These are phyloP conservation scores for Heliconius cydno DNA, from an alignment of 2,888 invertebrate species.

Conservation along the genomic window DNA sequence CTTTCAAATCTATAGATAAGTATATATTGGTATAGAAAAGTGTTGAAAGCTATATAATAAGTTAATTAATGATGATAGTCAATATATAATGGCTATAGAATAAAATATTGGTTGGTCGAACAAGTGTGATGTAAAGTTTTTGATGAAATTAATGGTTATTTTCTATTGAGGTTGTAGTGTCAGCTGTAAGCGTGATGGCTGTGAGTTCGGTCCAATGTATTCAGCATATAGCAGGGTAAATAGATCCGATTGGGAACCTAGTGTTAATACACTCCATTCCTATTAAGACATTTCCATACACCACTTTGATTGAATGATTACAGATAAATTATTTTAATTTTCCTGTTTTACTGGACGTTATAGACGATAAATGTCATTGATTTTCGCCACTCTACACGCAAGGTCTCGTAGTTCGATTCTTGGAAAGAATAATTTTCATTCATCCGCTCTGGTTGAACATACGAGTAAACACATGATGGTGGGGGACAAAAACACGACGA, in stretches of 20 bases:
- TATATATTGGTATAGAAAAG: constrained; percentile 1
- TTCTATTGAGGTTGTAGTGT: neutral
- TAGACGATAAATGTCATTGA: no score
- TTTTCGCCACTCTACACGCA: no score
- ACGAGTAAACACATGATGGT: no score
- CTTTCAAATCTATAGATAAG: constrained; percentile 2
- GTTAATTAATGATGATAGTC: neutral
- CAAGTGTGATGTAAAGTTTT: neutral
- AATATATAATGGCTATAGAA: neutral
- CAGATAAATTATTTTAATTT: no score
- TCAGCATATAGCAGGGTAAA: neutral
- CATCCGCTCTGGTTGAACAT: no score
- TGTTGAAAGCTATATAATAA: constrained; percentile 1
- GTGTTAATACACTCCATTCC: neutral
- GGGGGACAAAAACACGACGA: no score
- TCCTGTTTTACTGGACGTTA: no score
- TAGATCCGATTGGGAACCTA: neutral
- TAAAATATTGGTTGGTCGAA: neutral
- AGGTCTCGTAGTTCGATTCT: no score
- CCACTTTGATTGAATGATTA: no score
- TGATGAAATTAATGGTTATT: neutral
- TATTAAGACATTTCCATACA: neutral
- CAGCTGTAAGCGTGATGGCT: neutral
- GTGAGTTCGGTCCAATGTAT: neutral
- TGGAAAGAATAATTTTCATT: no score